phyloP scores from a whole-genome alignment of 2,888 invertebrate species.

The Philereme vetulata region DNA sequence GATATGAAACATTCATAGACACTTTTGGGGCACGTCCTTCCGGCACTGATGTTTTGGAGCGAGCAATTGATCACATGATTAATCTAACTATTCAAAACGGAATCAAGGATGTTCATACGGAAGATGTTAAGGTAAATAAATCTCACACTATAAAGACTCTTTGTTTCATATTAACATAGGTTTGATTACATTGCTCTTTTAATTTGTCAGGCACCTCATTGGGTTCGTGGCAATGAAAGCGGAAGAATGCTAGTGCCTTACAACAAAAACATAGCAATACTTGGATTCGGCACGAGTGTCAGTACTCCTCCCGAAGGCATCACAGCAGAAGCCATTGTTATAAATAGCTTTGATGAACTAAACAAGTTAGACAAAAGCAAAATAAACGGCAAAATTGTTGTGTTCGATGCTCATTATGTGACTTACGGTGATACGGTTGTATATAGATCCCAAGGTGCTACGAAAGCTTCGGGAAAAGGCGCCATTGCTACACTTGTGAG shows the following conservation, averaged over 20 bases:
- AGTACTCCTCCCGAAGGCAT: conserved; percentile 88
- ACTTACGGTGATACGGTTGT: conserved; percentile 86
- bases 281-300: conserved; percentile 88
- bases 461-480: conserved; percentile 87
- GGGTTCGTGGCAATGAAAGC: conserved; percentile 85
- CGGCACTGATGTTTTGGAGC: conserved; percentile 85
- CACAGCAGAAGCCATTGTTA: conserved; percentile 87
- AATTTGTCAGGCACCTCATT: conserved; percentile 63
- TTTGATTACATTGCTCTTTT: neutral
- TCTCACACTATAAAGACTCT: no score
- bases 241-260: conserved; percentile 85
- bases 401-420: conserved; percentile 87
- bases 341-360: conserved; percentile 87
- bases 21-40: conserved; percentile 86
- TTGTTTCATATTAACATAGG: neutral
- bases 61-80: conserved; percentile 86
- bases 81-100: conserved; percentile 55
- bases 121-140: conserved; percentile 76
- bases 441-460: conserved; percentile 86
- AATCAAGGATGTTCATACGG: conserved; percentile 86
- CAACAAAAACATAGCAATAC: conserved; percentile 82
- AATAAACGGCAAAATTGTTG: conserved; percentile 88
- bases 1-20: conserved; percentile 61
- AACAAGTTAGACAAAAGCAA: conserved; percentile 66
- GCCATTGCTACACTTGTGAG: conserved; percentile 89